phyloP scores from a whole-genome alignment of 1,140 invertebrate genomes.

The Drosophila subobscura region DNA sequence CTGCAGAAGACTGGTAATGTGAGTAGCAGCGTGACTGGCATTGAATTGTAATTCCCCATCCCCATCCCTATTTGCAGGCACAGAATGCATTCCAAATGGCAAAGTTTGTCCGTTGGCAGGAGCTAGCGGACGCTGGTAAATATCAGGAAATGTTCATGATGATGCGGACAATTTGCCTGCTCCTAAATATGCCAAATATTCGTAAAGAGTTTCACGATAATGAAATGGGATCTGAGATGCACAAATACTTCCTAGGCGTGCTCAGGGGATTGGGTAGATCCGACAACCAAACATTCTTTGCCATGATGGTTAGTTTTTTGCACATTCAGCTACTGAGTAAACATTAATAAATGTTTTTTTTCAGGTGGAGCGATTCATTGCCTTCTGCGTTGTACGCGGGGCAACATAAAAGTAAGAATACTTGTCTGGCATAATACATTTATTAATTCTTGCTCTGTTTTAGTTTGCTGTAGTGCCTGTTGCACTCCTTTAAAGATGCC shows the following conservation, averaged over 20 bases:
- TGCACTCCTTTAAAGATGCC: too few relatives aligned
- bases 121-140: conserved; percentile 9
- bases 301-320: conserved; percentile 35
- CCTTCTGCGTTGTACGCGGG: conserved; percentile 39
- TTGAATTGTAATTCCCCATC: background rate
- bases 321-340: too few relatives aligned
- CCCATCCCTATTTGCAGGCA: background rate
- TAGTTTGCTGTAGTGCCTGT: too few relatives aligned
- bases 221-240: conserved; percentile 28
- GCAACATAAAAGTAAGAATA: conserved; percentile 9
- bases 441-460: too few relatives aligned
- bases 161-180: conserved; percentile 21
- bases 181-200: conserved; percentile 21
- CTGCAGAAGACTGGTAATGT: conserved; percentile 6
- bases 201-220: conserved; percentile 26
- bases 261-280: conserved; percentile 10
- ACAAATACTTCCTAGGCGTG: conserved; percentile 34
- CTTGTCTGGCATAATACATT: background rate
- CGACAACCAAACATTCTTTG: conserved; percentile 6
- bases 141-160: conserved; percentile 40
- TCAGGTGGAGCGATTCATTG: conserved; percentile 37
- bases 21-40: too few relatives aligned
- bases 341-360: background rate
- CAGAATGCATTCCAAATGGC: conserved; percentile 27
- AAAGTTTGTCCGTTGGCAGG: conserved; percentile 29